A percentile compares a stretch with the other conserved stretches of the same genome.
phyloP scores from a whole-genome alignment of 1,140 invertebrate genomes.

The Eulimnadia texana region DNA sequence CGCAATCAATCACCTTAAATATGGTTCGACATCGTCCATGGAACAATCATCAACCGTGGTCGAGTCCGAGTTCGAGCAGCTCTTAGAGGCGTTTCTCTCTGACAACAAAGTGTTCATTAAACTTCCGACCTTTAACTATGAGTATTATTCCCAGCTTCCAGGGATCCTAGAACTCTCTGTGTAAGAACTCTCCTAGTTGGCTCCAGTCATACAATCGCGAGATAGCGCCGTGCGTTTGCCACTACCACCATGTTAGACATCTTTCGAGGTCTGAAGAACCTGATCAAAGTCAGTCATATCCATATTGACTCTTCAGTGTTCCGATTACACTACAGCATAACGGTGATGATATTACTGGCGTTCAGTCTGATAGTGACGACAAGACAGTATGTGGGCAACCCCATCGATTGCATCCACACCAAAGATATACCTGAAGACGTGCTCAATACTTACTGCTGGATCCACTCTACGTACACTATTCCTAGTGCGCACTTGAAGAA shows the following conservation, averaged over 20 bases:
- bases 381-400: conserved; percentile 37
- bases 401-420: conserved; percentile 32
- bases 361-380: conserved; percentile 30
- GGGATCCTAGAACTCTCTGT: too few species aligned
- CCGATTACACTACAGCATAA: conserved; percentile 29
- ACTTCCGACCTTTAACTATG: not conserved
- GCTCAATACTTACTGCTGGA: conserved; percentile 18
- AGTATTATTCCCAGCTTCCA: too few species aligned
- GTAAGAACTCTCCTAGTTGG: too few species aligned
- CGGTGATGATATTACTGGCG: conserved; percentile 28
- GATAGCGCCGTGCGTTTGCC: too few species aligned
- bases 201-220: too few species aligned
- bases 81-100: not conserved
- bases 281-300: conserved; percentile 79
- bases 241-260: conserved; percentile 69
- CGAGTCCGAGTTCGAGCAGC: not conserved
- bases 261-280: conserved; percentile 81
- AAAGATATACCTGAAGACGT: conserved; percentile 21
- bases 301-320: conserved; percentile 64
- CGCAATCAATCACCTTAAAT: not conserved
- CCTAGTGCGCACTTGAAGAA: conserved; percentile 31
- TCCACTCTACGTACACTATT: conserved; percentile 14
- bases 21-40: not conserved
- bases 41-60: not conserved
- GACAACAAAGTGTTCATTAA: not conserved